These are phyloP conservation scores for Hypocryptadius cinnamomeus DNA, from an alignment of 2,113 vertebrate species.

Conservation along the genomic window DNA sequence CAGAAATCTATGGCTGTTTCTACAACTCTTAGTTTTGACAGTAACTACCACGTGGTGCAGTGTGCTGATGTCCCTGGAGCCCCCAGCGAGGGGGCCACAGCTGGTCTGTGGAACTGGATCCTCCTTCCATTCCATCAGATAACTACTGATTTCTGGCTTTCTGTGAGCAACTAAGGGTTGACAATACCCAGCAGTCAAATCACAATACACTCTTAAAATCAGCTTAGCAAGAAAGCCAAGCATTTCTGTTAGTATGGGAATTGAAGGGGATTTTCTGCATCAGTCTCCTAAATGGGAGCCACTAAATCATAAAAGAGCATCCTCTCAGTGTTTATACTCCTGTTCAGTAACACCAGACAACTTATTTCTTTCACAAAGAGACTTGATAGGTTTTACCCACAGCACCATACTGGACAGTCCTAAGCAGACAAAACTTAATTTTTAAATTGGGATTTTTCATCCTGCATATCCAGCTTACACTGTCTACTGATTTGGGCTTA, in stretches of 20 bases:
- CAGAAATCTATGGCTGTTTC: neutral
- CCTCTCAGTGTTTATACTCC: neutral
- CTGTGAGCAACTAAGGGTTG: neutral
- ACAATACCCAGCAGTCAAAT: neutral
- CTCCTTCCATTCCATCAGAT: neutral
- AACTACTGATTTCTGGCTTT: neutral
- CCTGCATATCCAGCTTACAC: neutral
- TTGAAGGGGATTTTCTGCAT: neutral
- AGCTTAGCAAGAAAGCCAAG: neutral
- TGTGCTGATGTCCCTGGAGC: neutral
- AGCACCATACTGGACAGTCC: neutral
- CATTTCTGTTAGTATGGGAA: neutral
- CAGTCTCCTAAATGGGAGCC: neutral
- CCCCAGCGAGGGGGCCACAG: neutral
- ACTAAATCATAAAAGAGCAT: neutral
- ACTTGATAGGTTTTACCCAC: neutral
- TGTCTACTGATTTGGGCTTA: neutral
- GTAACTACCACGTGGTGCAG: neutral
- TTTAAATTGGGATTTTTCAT: neutral
- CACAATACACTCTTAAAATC: neutral
- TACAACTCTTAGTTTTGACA: neutral
- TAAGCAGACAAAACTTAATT: neutral
- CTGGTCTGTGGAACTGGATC: neutral
- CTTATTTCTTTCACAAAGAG: neutral
- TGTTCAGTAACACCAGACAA: neutral